A percentile compares a stretch with the other conserved stretches of the same genome.
phyloP scores from a whole-genome alignment of 1,140 invertebrate species.

The Drosophila micromelanica region DNA sequence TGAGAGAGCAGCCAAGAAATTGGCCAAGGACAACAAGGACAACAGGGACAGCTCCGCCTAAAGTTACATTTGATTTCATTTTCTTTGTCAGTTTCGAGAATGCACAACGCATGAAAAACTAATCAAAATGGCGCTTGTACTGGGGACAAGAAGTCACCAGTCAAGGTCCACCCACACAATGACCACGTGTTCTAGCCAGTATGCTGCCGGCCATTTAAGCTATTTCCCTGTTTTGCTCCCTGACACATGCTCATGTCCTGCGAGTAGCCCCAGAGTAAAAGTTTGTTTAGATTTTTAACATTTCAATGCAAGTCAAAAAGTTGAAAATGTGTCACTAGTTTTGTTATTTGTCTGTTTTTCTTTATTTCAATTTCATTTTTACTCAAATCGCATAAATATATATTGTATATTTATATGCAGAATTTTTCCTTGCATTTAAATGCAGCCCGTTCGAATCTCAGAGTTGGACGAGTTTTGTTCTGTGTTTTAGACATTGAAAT shows the following conservation, averaged over 20 bases:
- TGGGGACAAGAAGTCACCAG: constrained; percentile 11
- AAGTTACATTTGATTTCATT: constrained; percentile 54
- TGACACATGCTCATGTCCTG: constrained; percentile 40
- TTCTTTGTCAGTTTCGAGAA: constrained; percentile 31
- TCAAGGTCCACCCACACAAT: constrained; percentile 1
- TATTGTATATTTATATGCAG: constrained; percentile 1
- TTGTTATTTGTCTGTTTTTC: constrained; percentile 39
- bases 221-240: constrained; percentile 37
- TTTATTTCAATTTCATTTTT: constrained; percentile 12
- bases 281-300: constrained; percentile 49
- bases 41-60: constrained; percentile 12
- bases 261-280: constrained; percentile 35
- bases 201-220: constrained; percentile 56
- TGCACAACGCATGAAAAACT: constrained; percentile 54
- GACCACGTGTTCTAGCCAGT: constrained; percentile 16
- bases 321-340: constrained; percentile 58
- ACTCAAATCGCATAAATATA: constrained; percentile 29
- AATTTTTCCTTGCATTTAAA: constrained; percentile 5
- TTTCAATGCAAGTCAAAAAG: constrained; percentile 41
- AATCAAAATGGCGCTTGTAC: constrained; percentile 48
- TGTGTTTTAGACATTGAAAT: constrained; percentile 43
- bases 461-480: constrained; percentile 17
- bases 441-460: neutral
- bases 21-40: constrained; percentile 23
- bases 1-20: constrained; percentile 20